Evolutionary conservation across 2,888 invertebrate species (phyloP).

Genomic region (Drosophila leonis): DNA sequence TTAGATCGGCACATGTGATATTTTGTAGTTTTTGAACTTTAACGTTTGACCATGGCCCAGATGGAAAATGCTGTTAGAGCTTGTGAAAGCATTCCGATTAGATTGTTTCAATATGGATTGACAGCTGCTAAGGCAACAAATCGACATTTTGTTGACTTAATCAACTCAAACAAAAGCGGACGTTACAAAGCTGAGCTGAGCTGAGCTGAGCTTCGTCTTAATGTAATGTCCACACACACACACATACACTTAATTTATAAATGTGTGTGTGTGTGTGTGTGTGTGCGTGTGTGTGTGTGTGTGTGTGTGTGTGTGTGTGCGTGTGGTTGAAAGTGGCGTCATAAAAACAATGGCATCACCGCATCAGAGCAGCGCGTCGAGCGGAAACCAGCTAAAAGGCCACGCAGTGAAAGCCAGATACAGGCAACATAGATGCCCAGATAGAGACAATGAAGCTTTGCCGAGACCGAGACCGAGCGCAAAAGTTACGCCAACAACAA

Average conservation of each 20-base stretch:
- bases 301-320: conserved; percentile 4
- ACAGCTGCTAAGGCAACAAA: conserved; percentile 32
- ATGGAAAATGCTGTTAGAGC: conserved; percentile 1
- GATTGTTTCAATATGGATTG: conserved; percentile 18
- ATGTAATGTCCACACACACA: conserved; percentile 22
- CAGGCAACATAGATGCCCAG: conserved; percentile 2
- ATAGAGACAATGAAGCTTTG: conserved; percentile 15
- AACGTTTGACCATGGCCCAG: not conserved
- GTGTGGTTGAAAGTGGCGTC: conserved; percentile 54
- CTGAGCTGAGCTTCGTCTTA: conserved; percentile 43
- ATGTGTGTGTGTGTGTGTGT: conserved; percentile 2
- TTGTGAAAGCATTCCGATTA: conserved; percentile 16
- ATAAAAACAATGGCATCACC: conserved; percentile 68
- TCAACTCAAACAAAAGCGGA: conserved; percentile 49
- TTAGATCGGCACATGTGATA: not conserved
- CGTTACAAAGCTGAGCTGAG: conserved; percentile 36
- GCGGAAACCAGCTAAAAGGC: conserved; percentile 76
- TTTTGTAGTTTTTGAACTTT: not conserved
- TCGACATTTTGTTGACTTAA: conserved; percentile 45
- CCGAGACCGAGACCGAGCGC: conserved; percentile 18
- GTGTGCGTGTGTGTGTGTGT: conserved; percentile 14
- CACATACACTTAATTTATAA: conserved; percentile 10
- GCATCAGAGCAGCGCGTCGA: conserved; percentile 52
- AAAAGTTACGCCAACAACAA: conserved; percentile 38
- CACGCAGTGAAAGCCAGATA: conserved; percentile 46